phyloP scores from a whole-genome alignment of 2,888 invertebrate species.

The Dinocampus coccinellae region DNA sequence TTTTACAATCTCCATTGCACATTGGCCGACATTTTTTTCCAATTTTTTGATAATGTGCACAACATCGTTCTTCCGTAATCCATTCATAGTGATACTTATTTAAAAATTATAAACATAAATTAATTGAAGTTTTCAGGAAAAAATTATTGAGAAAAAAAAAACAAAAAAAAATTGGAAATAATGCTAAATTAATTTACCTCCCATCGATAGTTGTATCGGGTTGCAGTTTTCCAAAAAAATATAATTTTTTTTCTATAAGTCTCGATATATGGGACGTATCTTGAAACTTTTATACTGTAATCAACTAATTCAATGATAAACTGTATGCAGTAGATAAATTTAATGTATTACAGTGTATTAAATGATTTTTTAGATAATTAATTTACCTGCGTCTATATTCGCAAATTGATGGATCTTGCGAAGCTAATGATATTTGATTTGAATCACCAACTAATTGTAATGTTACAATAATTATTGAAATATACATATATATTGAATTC shows the following conservation, averaged over 20 bases:
- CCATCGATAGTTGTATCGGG: constrained; percentile 29
- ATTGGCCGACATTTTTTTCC: constrained; percentile 34
- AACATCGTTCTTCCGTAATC: constrained; percentile 35
- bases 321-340: background rate
- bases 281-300: constrained; percentile 22
- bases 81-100: constrained; percentile 37
- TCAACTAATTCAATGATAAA: background rate
- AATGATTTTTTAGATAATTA: background rate
- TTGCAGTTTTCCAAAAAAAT: constrained; percentile 14
- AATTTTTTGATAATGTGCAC: constrained; percentile 33
- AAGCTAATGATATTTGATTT: background rate
- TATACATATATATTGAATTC: background rate
- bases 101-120: background rate
- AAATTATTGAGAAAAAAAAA: background rate
- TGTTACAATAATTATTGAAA: background rate
- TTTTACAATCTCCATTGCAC: constrained; percentile 32
- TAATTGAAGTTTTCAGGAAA: background rate
- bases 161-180: background rate
- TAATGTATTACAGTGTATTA: background rate
- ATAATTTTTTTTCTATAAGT: constrained; percentile 25
- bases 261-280: constrained; percentile 31
- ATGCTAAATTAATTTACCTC: constrained; percentile 21
- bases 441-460: background rate
- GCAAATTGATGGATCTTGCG: constrained; percentile 26
- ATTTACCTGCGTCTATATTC: constrained; percentile 13